These are phyloP conservation scores for Drosophila atripex DNA, from an alignment of 2,888 invertebrate genomes.

Conservation along the genomic window DNA sequence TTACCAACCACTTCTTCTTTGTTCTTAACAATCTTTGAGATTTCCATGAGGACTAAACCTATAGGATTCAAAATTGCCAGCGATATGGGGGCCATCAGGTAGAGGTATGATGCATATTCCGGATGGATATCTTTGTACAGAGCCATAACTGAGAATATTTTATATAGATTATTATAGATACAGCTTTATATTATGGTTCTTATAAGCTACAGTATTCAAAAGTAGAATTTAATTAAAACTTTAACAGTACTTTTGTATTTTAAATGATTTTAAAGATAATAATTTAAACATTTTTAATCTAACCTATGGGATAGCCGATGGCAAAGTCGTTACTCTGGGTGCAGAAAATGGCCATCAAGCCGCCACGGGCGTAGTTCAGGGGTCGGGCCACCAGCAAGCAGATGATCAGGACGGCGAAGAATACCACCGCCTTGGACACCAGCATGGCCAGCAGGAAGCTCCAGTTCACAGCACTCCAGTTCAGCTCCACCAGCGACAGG, in stretches of 20 bases:
- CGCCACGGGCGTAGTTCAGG: slow-evolving; percentile 92
- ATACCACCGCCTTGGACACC: slow-evolving; percentile 93
- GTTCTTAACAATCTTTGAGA: slow-evolving; percentile 85
- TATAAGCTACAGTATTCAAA: too few species aligned
- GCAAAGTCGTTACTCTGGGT: slow-evolving; percentile 99
- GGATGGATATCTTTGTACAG: slow-evolving; percentile 94
- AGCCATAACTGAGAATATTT: slow-evolving; percentile 87
- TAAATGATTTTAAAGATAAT: too few species aligned
- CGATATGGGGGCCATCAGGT: slow-evolving; percentile 97
- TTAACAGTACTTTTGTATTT: too few species aligned
- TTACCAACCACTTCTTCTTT: slow-evolving; percentile 73
- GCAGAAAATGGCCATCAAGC: slow-evolving; percentile 96
- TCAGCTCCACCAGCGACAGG: slow-evolving; percentile 92
- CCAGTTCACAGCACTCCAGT: slow-evolving; percentile 95
- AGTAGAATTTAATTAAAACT: too few species aligned
- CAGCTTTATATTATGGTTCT: too few species aligned
- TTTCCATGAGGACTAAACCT: slow-evolving; percentile 95
- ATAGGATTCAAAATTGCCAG: slow-evolving; percentile 96
- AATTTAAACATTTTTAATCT: slow-evolving; percentile 17
- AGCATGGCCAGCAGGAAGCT: slow-evolving; percentile 93
- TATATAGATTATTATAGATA: background rate
- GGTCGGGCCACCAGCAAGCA: slow-evolving; percentile 92
- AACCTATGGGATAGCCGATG: slow-evolving; percentile 95
- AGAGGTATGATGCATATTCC: slow-evolving; percentile 95
- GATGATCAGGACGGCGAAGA: slow-evolving; percentile 90